These are phyloP conservation scores for Drosophila kikkawai DNA, from an alignment of 1,140 invertebrate genomes.

Conservation along the genomic window DNA sequence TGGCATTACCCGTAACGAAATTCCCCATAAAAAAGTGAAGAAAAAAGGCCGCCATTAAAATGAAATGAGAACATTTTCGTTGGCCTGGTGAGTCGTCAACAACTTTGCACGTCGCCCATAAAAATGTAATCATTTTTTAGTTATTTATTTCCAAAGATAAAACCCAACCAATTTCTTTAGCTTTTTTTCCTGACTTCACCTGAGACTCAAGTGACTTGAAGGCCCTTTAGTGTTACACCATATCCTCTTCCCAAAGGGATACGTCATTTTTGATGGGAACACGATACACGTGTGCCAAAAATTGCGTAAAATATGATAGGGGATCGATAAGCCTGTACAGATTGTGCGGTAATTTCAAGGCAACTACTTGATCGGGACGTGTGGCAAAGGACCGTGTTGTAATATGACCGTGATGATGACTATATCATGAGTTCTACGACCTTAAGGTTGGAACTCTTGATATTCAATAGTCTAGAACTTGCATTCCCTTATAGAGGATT, in stretches of 20 bases:
- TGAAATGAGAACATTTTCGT: constrained; percentile 42
- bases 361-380: not conserved
- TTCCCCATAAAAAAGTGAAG: constrained; percentile 8
- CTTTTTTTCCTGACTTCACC: not conserved
- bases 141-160: constrained; percentile 44
- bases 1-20: constrained; percentile 23
- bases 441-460: not conserved
- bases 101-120: constrained; percentile 30
- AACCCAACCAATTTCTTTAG: constrained; percentile 22
- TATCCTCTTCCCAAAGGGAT: constrained; percentile 15
- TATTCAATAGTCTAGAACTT: not conserved
- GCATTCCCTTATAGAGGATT: not conserved
- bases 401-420: constrained; percentile 1
- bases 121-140: constrained; percentile 45
- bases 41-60: constrained; percentile 30
- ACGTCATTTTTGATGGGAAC: not conserved
- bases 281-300: constrained; percentile 19
- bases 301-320: constrained; percentile 15
- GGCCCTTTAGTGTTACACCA: constrained; percentile 27
- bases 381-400: not conserved
- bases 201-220: constrained; percentile 19
- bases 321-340: constrained; percentile 5
- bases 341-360: constrained; percentile 12
- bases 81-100: constrained; percentile 13
- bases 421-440: constrained; percentile 10